Evolutionary conservation across 2,113 vertebrate species (phyloP).

Genomic region (Misgurnus mizolepis): DNA sequence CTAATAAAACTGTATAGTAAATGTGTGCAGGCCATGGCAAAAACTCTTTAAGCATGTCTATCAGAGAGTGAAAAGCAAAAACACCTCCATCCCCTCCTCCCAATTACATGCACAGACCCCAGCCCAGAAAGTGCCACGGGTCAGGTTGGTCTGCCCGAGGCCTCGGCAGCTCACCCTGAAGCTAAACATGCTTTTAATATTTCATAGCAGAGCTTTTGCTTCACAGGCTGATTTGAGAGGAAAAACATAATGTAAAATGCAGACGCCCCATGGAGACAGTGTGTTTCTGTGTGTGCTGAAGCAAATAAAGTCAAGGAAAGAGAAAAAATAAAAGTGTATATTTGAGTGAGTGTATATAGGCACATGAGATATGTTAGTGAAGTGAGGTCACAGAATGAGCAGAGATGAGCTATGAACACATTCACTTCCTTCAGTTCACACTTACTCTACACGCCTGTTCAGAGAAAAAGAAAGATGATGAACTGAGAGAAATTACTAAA

Average conservation of each 20-base stretch:
- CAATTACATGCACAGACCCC: neutral
- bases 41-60: constrained; percentile 41
- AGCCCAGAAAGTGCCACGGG: constrained; percentile 5
- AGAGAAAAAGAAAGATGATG: neutral
- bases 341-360: neutral
- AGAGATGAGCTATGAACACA: constrained; percentile 3
- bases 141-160: constrained; percentile 48
- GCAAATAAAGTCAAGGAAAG: neutral
- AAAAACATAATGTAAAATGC: constrained; percentile 46
- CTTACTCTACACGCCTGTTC: constrained; percentile 5
- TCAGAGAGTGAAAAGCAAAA: constrained; percentile 17
- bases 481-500: neutral
- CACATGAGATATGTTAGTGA: neutral
- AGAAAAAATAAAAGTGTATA: neutral
- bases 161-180: constrained; percentile 41
- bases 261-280: constrained; percentile 39
- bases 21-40: constrained; percentile 7
- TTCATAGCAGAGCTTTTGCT: constrained; percentile 57
- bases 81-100: neutral
- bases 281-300: neutral
- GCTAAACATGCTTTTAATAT: constrained; percentile 58
- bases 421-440: constrained; percentile 36
- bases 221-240: constrained; percentile 31
- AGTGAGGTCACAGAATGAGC: neutral
- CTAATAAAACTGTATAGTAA: constrained; percentile 33